A percentile compares a stretch with the other conserved stretches of the same genome.
Evolutionary conservation across 2,888 invertebrate species (phyloP).

Genomic region (Eilema caniola): DNA sequence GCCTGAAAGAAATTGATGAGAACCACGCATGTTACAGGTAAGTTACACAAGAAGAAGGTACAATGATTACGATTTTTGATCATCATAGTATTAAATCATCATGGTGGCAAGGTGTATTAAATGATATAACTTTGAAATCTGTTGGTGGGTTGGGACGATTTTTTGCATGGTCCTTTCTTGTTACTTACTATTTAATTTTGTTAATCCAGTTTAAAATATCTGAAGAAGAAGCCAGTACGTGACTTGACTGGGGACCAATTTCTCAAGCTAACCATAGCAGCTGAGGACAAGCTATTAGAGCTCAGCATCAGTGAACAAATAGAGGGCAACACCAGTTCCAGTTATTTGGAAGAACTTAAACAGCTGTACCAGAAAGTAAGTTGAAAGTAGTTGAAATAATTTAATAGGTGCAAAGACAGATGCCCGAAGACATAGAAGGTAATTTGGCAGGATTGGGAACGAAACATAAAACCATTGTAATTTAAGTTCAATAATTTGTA

Average conservation of each 20-base stretch:
- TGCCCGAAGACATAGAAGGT: no score
- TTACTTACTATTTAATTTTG: background rate
- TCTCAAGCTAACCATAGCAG: constrained; percentile 93
- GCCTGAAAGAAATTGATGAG: constrained; percentile 98
- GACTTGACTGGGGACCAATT: constrained; percentile 96
- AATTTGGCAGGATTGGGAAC: no score
- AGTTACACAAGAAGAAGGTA: constrained; percentile 3
- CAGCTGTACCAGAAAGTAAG: constrained; percentile 92
- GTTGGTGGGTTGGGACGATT: no score
- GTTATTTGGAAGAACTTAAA: constrained; percentile 96
- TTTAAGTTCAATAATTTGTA: no score
- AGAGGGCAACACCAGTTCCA: constrained; percentile 91
- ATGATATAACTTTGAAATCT: no score
- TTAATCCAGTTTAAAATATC: constrained; percentile 91
- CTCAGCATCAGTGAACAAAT: constrained; percentile 91
- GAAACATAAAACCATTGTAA: no score
- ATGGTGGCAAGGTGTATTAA: no score
- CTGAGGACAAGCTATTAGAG: constrained; percentile 93
- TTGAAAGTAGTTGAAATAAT: no score
- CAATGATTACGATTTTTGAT: background rate
- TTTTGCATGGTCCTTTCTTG: no score
- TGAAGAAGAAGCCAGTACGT: constrained; percentile 96
- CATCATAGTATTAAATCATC: no score
- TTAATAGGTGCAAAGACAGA: no score
- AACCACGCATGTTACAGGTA: constrained; percentile 93